Evolutionary conservation across 2,113 vertebrate genomes (phyloP).

Genomic region (Macheiramphus alcinus): DNA sequence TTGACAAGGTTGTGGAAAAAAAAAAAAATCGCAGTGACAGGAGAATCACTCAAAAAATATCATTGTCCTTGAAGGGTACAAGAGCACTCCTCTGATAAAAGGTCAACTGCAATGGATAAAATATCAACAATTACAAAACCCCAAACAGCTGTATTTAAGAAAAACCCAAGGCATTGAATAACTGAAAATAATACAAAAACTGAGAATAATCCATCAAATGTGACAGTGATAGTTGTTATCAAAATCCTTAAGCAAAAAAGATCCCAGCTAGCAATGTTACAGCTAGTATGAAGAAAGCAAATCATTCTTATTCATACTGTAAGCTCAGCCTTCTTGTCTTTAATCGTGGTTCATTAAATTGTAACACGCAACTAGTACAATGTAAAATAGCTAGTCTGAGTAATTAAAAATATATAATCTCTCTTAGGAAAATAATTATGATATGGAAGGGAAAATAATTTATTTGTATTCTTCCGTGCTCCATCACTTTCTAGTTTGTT

Average conservation of each 20-base stretch:
- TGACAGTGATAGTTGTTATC: background rate
- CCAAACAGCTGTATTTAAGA: background rate
- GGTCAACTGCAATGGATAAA: constrained; percentile 16
- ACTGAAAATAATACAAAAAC: background rate
- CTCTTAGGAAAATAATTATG: constrained; percentile 19
- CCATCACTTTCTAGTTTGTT: background rate
- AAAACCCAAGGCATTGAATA: background rate
- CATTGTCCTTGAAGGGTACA: background rate
- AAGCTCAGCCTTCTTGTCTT: constrained; percentile 28
- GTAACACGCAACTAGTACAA: constrained; percentile 14
- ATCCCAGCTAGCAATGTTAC: background rate
- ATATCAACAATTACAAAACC: background rate
- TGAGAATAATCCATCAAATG: background rate
- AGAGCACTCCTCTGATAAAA: background rate
- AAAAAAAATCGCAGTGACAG: background rate
- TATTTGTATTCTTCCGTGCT: constrained; percentile 28
- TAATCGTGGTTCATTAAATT: constrained; percentile 56
- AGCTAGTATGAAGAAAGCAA: background rate
- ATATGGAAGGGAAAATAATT: background rate
- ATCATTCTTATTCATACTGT: background rate
- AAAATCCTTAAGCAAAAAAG: background rate
- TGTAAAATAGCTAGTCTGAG: constrained; percentile 56
- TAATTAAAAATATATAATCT: constrained; percentile 50
- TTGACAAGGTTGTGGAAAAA: constrained; percentile 2
- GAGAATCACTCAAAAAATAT: background rate